phyloP scores from a whole-genome alignment of 53 echinoderm and acorn worm genomes.

The Zoroaster sp. region DNA sequence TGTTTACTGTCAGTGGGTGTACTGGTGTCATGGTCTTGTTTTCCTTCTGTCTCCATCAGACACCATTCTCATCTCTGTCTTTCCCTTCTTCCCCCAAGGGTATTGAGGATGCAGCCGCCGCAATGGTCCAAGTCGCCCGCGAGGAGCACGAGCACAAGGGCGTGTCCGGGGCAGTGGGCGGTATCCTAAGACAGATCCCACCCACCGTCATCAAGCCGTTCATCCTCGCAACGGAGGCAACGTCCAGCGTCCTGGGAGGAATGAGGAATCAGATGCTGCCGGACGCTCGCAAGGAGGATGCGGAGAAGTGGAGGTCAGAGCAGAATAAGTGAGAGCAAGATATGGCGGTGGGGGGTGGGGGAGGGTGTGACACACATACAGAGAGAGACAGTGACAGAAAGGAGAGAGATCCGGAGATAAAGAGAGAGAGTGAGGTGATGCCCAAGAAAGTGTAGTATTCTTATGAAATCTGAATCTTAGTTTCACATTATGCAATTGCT shows the following conservation, averaged over 20 bases:
- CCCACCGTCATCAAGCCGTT: conserved; percentile 95
- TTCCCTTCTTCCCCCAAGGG: conserved; percentile 56
- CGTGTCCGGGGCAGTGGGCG: conserved; percentile 95
- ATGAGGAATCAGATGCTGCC: conserved; percentile 95
- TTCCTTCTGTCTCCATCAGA: too few species aligned
- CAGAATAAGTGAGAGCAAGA: conserved; percentile 13
- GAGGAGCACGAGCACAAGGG: conserved; percentile 98
- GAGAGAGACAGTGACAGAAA: neutral
- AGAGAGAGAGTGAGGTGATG: too few species aligned
- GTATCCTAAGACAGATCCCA: conserved; percentile 92
- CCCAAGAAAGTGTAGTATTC: too few species aligned
- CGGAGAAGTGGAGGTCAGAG: conserved; percentile 92
- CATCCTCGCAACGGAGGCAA: conserved; percentile 95
- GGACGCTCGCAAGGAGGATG: conserved; percentile 94
- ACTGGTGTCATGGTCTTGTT: too few species aligned
- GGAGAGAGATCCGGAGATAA: neutral
- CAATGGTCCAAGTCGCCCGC: conserved; percentile 82
- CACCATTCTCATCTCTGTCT: neutral
- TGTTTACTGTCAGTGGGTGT: too few species aligned
- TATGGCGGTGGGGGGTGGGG: too few species aligned
- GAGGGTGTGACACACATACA: too few species aligned
- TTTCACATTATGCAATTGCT: too few species aligned
- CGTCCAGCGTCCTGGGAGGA: conserved; percentile 95
- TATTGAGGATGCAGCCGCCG: conserved; percentile 85
- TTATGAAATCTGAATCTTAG: too few species aligned